Evolutionary conservation across 2,797 vertebrate genomes (phyloP), one percentile per base, ranked within the genome.

Genomic region (Allobates femoralis): DNA sequence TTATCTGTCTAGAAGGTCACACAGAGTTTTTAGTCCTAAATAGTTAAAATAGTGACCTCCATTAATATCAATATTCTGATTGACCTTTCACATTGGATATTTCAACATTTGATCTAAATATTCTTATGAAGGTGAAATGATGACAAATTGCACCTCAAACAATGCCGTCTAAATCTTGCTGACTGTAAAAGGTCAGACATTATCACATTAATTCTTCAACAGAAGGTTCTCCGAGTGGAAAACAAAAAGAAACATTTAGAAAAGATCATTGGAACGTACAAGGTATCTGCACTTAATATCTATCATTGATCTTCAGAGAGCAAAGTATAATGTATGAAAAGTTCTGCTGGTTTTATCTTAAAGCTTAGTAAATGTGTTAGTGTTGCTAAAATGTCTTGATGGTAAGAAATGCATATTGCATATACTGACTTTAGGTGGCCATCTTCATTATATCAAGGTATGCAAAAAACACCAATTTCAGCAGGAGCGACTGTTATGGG

Each of bases 141-240:
- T 30, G 87, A 30, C 88, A 90, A 74, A 80, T 34, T 90, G 89
- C 60, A 90, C 85, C 10, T 23, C 90, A 89, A 83, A 34, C 78
- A 10, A 88, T 77, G 76, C 87, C 85, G 86, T 84, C 86, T 82
- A 74, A 71, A 73, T 5, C 0, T 0, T 67, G 56, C 16, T 86
- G 83, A 79, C 1, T 74, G 77, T 0, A 55, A 76, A 89, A 91
- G 89, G 88, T 62, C 89, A 89, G 10, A 87, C 79, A 79, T 85
- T 23, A 89, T 8, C 79, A 85, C 76, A 81, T 84, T 3, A 69
- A 81, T 88, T 74, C 32, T 78, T 56, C 77, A n/a, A 81, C 76
- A 84, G 77, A 67, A 69, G 46, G 23, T 64, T 50, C 41, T 80
- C 46, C 76, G 28, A 67, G 81, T 26, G 23, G n/a, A 50, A 64